A percentile compares a stretch with the other conserved stretches of the same genome.
phyloP scores from a whole-genome alignment of 2,113 vertebrate species.

The Tympanuchus pallidicinctus region DNA sequence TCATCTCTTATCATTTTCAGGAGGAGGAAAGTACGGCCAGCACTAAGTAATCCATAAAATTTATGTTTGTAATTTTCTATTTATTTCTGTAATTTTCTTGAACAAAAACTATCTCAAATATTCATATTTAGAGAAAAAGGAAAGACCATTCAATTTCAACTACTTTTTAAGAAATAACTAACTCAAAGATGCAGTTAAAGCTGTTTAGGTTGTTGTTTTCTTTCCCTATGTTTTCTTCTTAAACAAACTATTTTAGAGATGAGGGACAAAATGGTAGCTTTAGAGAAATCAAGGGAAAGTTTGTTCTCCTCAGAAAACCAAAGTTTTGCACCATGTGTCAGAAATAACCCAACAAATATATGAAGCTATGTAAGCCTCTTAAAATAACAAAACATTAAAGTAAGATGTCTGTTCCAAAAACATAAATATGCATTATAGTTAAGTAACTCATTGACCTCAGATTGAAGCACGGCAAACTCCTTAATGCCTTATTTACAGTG shows the following conservation, averaged over 20 bases:
- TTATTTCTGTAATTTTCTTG: neutral
- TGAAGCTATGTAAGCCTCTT: neutral
- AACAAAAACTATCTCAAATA: neutral
- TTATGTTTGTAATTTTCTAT: neutral
- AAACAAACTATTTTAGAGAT: neutral
- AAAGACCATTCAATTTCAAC: neutral
- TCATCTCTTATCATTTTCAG: neutral
- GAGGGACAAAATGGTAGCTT: neutral
- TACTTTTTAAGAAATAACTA: neutral
- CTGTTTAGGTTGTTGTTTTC: neutral
- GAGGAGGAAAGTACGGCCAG: neutral
- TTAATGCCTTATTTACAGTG: neutral
- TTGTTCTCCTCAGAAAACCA: neutral
- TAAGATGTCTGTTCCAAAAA: neutral
- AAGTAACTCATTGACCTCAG: neutral
- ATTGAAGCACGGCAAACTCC: neutral
- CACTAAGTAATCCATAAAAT: neutral
- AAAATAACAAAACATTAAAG: neutral
- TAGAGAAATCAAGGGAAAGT: neutral
- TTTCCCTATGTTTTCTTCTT: neutral
- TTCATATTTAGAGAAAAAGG: neutral
- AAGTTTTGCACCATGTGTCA: neutral
- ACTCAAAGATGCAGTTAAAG: neutral
- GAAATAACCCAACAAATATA: neutral
- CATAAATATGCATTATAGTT: neutral